Evolutionary conservation across 37 sponge, comb jelly and placozoan species (phyloP).

Genomic region (Axinella damicornis): DNA sequence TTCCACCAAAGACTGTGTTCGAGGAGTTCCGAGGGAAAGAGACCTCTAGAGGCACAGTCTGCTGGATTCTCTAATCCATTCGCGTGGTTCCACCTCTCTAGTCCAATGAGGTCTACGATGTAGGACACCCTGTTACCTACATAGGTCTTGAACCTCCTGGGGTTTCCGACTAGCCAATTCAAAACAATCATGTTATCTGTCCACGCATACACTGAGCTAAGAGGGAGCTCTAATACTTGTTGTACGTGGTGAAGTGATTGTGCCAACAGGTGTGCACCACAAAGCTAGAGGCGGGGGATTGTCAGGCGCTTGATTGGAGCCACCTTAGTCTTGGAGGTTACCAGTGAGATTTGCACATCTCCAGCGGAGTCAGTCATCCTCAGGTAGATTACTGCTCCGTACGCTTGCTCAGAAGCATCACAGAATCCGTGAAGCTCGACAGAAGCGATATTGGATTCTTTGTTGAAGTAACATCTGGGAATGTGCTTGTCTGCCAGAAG

Average conservation of each 20-base stretch:
- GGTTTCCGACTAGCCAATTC: no score
- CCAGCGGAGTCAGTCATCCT: background rate
- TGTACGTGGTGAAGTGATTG: conserved; percentile 12
- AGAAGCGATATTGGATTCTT: background rate
- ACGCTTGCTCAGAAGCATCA: conserved; percentile 30
- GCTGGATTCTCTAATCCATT: conserved; percentile 15
- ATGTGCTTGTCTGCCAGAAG: background rate
- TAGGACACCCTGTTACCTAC: conserved; percentile 18
- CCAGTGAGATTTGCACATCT: conserved; percentile 16
- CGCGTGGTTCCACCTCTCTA: conserved; percentile 22
- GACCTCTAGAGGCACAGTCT: conserved; percentile 29
- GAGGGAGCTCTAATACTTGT: background rate
- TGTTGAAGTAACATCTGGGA: conserved; percentile 24
- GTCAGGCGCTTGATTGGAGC: conserved; percentile 30
- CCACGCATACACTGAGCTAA: background rate
- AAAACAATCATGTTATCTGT: conserved; percentile 19
- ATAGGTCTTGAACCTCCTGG: conserved; percentile 34
- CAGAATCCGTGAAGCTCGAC: conserved; percentile 16
- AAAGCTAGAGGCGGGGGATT: background rate
- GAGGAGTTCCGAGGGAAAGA: conserved; percentile 9
- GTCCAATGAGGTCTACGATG: conserved; percentile 6
- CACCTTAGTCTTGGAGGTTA: conserved; percentile 23
- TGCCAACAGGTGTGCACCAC: conserved; percentile 32
- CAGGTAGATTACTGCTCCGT: conserved; percentile 19
- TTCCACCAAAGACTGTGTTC: background rate